Percentiles rank a stretch among this genome's conserved stretches.
Evolutionary conservation across 2,888 invertebrate species (phyloP).

Genomic region (Tenthredo scrophulariae): DNA sequence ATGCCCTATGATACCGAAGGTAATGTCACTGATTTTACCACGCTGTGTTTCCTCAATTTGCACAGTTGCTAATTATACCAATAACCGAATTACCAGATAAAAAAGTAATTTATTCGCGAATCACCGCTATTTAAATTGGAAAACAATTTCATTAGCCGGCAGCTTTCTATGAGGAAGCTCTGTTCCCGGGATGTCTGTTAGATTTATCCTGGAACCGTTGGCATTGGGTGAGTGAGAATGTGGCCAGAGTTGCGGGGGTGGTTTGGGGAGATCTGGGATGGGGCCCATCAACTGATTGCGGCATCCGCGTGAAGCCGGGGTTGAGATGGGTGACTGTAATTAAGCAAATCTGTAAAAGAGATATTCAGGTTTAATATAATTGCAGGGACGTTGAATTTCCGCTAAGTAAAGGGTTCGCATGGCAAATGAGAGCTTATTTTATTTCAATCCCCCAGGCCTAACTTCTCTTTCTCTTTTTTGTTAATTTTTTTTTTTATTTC

Average conservation of each 20-base stretch:
- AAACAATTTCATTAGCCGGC: slow-evolving; percentile 67
- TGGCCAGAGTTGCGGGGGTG: slow-evolving; percentile 16
- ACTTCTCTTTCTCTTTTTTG: not conserved
- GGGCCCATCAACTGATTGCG: slow-evolving; percentile 64
- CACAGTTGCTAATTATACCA: slow-evolving; percentile 3
- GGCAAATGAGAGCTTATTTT: slow-evolving; percentile 52
- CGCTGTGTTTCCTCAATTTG: not conserved
- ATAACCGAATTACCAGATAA: slow-evolving; percentile 1
- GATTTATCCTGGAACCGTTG: slow-evolving; percentile 56
- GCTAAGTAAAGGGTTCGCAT: slow-evolving; percentile 46
- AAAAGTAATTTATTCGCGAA: slow-evolving; percentile 18
- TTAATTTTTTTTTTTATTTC: slow-evolving; percentile 11
- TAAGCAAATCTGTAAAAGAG: slow-evolving; percentile 61
- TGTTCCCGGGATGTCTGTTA: slow-evolving; percentile 58
- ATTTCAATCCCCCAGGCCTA: slow-evolving; percentile 34
- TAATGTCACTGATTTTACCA: not conserved
- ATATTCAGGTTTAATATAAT: slow-evolving; percentile 55
- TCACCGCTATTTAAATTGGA: slow-evolving; percentile 51
- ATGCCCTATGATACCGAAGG: not conserved
- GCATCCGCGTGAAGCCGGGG: slow-evolving; percentile 55
- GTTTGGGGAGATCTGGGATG: slow-evolving; percentile 25
- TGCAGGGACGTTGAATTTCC: slow-evolving; percentile 42
- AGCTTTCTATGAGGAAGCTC: slow-evolving; percentile 52
- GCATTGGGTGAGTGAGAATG: slow-evolving; percentile 47
- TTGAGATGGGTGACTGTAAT: slow-evolving; percentile 58